These are phyloP conservation scores for Apamea monoglypha DNA, from an alignment of 2,888 invertebrate genomes.

Conservation along the genomic window DNA sequence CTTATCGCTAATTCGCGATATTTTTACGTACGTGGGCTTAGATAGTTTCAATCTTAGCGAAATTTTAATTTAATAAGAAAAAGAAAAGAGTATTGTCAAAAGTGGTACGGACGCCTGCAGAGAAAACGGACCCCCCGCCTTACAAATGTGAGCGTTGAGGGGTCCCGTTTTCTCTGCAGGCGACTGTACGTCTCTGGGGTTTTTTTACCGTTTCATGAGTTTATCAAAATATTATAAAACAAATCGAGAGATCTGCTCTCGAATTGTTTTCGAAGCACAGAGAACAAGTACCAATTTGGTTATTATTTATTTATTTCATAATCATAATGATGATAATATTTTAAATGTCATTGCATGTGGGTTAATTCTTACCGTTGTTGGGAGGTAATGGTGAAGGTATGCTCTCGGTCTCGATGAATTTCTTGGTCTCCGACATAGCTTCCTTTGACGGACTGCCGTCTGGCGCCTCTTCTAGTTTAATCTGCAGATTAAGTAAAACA, in stretches of 20 bases:
- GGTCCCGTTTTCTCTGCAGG: too few relatives aligned
- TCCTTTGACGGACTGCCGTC: slow-evolving; percentile 77
- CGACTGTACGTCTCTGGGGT: too few relatives aligned
- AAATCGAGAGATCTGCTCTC: background rate
- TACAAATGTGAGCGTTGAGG: too few relatives aligned
- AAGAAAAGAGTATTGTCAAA: background rate
- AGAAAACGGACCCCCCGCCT: too few relatives aligned
- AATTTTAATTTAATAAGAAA: background rate
- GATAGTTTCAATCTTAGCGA: background rate
- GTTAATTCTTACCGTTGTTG: slow-evolving; percentile 64
- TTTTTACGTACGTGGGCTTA: background rate
- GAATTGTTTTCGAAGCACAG: background rate
- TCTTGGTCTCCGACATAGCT: slow-evolving; percentile 68
- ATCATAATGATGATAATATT: background rate
- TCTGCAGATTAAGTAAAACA: slow-evolving; percentile 59
- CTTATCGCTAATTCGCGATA: too few relatives aligned
- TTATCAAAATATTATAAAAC: background rate
- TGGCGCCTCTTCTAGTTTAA: slow-evolving; percentile 70
- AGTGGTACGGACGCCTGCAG: background rate
- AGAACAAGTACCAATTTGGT: background rate
- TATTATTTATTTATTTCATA: too few relatives aligned
- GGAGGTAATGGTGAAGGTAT: slow-evolving; percentile 52
- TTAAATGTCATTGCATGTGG: slow-evolving; percentile 66
- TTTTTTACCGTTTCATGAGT: background rate
- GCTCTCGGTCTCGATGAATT: slow-evolving; percentile 75